Conservation (phyloP, 2,113 vertebrate genomes). For the Chionomys nivalis region DNA sequence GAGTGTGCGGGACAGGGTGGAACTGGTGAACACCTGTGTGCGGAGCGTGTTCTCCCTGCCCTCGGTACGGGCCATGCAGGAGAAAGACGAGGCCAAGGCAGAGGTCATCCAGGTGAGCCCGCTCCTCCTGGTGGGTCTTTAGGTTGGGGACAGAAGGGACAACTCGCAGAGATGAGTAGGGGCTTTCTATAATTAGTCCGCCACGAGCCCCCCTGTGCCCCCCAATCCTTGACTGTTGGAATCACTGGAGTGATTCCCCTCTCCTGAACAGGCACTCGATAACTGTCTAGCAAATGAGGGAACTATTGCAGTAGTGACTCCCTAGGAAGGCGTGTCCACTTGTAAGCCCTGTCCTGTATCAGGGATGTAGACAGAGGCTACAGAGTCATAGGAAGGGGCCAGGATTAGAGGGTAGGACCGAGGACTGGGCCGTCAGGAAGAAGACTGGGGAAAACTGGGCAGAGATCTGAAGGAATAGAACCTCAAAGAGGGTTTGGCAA, state of each 20-base stretch:
- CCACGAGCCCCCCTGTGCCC: rapidly evolving
- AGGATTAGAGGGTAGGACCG: background rate
- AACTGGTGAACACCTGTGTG: constrained; percentile 68
- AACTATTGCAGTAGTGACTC: background rate
- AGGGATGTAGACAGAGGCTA: background rate
- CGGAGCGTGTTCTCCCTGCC: constrained; percentile 78
- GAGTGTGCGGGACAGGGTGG: constrained; percentile 9
- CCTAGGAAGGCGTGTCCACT: background rate
- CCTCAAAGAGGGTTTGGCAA: background rate
- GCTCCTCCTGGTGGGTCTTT: background rate
- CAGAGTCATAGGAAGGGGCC: background rate
- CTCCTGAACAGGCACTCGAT: background rate
- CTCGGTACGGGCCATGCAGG: constrained; percentile 66
- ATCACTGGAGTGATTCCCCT: background rate
- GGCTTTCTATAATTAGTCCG: background rate
- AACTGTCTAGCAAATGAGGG: background rate
- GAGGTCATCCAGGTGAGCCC: constrained; percentile 67
- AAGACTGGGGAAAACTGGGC: background rate
- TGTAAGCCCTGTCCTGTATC: background rate
- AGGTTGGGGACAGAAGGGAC: background rate
- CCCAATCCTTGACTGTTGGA: background rate
- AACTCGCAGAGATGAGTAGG: background rate
- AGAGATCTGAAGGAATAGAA: background rate
- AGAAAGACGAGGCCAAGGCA: constrained; percentile 7
- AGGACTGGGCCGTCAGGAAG: background rate